A percentile compares a stretch with the other conserved stretches of the same genome.
These are phyloP conservation scores for Tachysurus vachellii DNA, from an alignment of 2,113 vertebrate species.

Conservation along the genomic window DNA sequence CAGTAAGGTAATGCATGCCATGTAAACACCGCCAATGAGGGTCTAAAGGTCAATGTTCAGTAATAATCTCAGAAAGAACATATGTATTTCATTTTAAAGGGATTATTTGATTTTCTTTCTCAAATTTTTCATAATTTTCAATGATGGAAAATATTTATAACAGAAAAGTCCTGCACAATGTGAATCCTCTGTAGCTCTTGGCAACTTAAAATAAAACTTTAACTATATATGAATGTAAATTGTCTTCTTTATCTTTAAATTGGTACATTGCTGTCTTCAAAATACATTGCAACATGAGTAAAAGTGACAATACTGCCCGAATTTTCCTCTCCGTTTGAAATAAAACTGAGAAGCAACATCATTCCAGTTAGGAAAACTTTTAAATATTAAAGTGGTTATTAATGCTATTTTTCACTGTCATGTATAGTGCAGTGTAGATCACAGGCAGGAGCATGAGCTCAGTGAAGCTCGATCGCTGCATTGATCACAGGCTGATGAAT, in stretches of 20 bases:
- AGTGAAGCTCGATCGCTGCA: conserved; percentile 47
- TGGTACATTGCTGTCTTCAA: neutral
- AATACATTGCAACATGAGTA: neutral
- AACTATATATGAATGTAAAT: neutral
- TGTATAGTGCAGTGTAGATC: conserved; percentile 29
- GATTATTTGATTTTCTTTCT: neutral
- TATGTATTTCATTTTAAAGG: neutral
- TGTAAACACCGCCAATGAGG: too few relatives aligned
- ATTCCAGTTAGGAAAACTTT: conserved; percentile 41
- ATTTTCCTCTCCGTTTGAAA: conserved; percentile 11
- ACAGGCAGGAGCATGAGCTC: conserved; percentile 49
- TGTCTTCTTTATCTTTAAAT: neutral
- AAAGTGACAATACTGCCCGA: neutral
- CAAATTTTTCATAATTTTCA: neutral
- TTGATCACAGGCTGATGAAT: conserved; percentile 57
- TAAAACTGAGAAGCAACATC: conserved; percentile 35
- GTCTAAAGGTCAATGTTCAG: neutral
- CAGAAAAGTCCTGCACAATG: neutral
- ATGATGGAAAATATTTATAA: neutral
- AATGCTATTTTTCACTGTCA: conserved; percentile 52
- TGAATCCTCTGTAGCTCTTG: neutral
- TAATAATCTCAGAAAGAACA: neutral
- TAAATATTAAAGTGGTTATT: conserved; percentile 60
- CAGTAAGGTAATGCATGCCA: too few relatives aligned
- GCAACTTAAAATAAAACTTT: neutral